A percentile compares a stretch with the other conserved stretches of the same genome.
Evolutionary conservation across 2,113 vertebrate species (phyloP).

Genomic region (Meriones unguiculatus): DNA sequence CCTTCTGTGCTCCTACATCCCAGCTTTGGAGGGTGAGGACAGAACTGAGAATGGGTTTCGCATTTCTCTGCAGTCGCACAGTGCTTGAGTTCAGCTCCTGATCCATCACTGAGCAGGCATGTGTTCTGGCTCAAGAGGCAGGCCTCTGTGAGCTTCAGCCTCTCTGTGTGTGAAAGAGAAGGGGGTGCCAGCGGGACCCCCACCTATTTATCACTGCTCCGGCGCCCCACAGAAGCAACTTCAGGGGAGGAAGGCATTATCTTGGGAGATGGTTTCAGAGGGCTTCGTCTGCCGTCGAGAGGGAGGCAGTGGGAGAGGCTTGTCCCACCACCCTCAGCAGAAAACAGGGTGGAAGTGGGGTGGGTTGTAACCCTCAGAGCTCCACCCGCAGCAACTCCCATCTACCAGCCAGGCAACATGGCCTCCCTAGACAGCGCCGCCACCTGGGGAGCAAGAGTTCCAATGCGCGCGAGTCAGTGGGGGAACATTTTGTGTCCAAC

Average conservation of each 20-base stretch:
- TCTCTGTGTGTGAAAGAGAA: background rate
- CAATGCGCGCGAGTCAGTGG: background rate
- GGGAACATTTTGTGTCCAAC: background rate
- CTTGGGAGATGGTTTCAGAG: background rate
- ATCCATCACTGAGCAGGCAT: background rate
- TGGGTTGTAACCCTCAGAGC: background rate
- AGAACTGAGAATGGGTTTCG: background rate
- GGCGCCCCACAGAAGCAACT: background rate
- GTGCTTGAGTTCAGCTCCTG: background rate
- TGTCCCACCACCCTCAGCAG: background rate
- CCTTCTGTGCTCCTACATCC: background rate
- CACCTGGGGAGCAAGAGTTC: background rate
- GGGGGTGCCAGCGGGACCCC: accelerated
- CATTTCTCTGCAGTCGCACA: background rate
- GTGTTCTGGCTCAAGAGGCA: background rate
- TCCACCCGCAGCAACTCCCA: background rate
- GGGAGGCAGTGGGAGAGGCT: background rate
- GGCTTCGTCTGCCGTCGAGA: background rate
- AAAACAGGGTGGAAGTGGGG: background rate
- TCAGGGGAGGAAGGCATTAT: background rate
- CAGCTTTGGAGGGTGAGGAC: accelerated
- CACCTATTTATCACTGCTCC: background rate
- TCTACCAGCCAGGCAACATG: background rate
- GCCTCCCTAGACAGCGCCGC: background rate
- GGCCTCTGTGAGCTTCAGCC: background rate